These are phyloP conservation scores for Montipora capitata DNA, from an alignment of 92 coral and sea anemone species.

Conservation along the genomic window DNA sequence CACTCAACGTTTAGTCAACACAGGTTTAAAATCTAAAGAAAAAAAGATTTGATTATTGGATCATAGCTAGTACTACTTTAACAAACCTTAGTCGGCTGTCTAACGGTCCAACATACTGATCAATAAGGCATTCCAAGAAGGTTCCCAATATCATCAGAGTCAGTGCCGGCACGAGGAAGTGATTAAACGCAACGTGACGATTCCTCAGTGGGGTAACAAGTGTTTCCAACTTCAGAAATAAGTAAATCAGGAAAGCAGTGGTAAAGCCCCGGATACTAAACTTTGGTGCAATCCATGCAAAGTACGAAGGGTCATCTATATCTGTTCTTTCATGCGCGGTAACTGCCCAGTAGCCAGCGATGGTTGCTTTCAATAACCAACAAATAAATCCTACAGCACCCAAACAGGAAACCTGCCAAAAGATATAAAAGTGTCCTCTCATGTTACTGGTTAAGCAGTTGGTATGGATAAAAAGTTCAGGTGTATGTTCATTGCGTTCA, in stretches of 20 bases:
- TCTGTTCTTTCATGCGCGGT: not conserved
- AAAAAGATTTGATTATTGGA: too few relatives aligned
- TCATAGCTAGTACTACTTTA: too few relatives aligned
- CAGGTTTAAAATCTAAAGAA: too few relatives aligned
- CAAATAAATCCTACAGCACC: slow-evolving; percentile 74
- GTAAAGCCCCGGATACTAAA: slow-evolving; percentile 32
- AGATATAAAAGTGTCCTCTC: too few relatives aligned
- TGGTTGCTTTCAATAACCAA: slow-evolving; percentile 51
- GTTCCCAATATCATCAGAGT: slow-evolving; percentile 53
- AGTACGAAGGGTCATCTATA: not conserved
- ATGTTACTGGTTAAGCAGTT: too few relatives aligned
- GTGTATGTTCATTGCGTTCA: too few relatives aligned
- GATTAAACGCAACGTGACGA: slow-evolving; percentile 28
- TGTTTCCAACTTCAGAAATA: slow-evolving; percentile 52
- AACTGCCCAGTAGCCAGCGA: slow-evolving; percentile 44
- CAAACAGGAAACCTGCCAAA: slow-evolving; percentile 19
- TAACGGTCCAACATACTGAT: slow-evolving; percentile 73
- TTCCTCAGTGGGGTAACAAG: slow-evolving; percentile 9
- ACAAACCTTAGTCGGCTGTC: slow-evolving; percentile 54
- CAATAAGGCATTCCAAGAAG: slow-evolving; percentile 56
- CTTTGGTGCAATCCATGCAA: slow-evolving; percentile 53
- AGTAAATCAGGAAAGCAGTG: slow-evolving; percentile 61
- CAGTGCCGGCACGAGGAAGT: slow-evolving; percentile 54
- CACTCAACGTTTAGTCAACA: too few relatives aligned
- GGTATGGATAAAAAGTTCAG: too few relatives aligned